phyloP scores from a whole-genome alignment of 2,113 vertebrate genomes.

The Ranitomeya imitator region DNA sequence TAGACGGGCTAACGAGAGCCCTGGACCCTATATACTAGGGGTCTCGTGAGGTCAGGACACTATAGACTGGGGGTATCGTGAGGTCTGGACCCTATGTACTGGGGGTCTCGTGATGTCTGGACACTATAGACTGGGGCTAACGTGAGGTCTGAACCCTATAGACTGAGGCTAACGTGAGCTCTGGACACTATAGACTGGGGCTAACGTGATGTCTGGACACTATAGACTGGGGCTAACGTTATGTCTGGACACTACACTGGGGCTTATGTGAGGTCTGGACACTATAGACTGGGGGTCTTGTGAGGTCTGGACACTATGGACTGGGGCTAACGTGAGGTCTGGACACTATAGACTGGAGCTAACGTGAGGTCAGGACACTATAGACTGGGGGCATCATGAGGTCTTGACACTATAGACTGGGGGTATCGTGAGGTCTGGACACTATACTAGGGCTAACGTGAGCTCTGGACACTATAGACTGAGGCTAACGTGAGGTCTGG shows the following conservation, averaged over 20 bases:
- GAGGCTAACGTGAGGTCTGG: not conserved
- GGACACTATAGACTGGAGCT: no score
- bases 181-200: not conserved
- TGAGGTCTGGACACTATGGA: no score
- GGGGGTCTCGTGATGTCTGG: not conserved
- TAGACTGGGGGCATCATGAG: not conserved
- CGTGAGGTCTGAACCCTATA: not conserved
- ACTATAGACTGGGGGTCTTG: no score
- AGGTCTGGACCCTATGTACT: not conserved
- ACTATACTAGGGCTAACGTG: not conserved
- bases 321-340: no score
- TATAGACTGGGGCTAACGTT: not conserved
- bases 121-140: not conserved
- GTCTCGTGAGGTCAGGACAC: no score
- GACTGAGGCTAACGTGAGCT: not conserved
- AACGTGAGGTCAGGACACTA: no score
- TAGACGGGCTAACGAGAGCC: no score
- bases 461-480: not conserved
- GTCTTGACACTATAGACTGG: not conserved
- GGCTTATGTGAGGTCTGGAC: no score
- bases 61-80: not conserved
- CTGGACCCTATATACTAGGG: no score
- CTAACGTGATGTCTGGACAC: not conserved
- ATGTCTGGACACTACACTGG: not conserved
- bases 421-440: not conserved